phyloP scores from a whole-genome alignment of 92 coral and sea anemone genomes.

The Palythoa heliodiscus region DNA sequence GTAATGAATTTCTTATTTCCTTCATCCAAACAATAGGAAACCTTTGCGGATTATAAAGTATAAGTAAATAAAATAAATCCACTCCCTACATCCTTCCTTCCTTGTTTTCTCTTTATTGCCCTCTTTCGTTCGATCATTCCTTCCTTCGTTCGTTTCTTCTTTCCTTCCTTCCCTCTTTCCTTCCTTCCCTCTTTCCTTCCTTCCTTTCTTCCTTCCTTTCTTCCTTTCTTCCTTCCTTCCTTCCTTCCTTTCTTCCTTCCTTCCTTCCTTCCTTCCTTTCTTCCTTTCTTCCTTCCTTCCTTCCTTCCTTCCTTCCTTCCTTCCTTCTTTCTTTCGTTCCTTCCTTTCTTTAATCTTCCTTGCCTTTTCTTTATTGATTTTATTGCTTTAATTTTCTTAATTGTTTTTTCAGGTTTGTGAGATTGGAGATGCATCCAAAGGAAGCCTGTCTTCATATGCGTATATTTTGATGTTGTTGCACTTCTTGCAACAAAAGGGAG shows the following conservation, averaged over 20 bases:
- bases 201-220: background rate
- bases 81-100: background rate
- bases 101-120: background rate
- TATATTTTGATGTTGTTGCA: constrained; percentile 94
- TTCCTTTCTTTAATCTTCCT: background rate
- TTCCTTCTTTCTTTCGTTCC: background rate
- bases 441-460: constrained; percentile 95
- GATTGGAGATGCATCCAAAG: constrained; percentile 97
- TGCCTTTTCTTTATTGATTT: background rate
- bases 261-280: background rate
- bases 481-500: constrained; percentile 81
- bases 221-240: background rate
- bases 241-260: background rate
- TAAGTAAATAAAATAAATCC: background rate
- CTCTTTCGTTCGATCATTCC: background rate
- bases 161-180: background rate
- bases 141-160: too few relatives aligned
- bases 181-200: background rate
- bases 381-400: background rate
- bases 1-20: background rate
- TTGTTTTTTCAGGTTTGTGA: constrained; percentile 76
- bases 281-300: background rate
- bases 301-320: background rate
- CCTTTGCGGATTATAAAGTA: too few relatives aligned
- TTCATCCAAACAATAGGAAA: background rate